Evolutionary conservation across 2,113 vertebrate genomes (phyloP), one percentile per base, ranked within the genome.

Genomic region (Neolamprologus hecqui): DNA sequence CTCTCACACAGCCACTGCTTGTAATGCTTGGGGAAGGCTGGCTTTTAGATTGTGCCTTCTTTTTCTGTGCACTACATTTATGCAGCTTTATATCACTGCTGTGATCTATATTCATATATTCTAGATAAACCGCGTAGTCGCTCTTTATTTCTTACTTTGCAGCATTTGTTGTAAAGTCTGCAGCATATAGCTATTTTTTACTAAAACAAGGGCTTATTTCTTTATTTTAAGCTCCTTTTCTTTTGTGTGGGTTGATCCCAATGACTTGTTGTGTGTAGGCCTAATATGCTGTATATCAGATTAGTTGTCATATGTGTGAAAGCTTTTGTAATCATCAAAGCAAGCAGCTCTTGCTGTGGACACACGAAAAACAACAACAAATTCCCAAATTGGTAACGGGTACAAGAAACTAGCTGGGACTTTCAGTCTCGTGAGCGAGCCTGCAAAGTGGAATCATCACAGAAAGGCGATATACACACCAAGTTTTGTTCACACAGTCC

Each of bases 401-500:
- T 31, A 31, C 7, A 28, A 31, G 23, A 77, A 26, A 15, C 5
- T 14, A 28, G 23, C 40, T 73, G 37, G 4, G 37, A 58, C 40
- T 79, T n/a, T 60, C 5, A 11, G 33, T 75, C 54, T 81, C 3
- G 4, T 13, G 31, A 33, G 51, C 2, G 6, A 53, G 82, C 40
- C 7, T 84, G 17, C 15, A 26, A 8, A 21, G 33, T 21, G n/a
- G 37, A 82, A 15, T 17, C 2, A 10, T 23, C 55, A 83, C 10
- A 91, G 17, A 57, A 42, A 60, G 23, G 8, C 45, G 23, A 40
- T 8, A 96, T 54, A 97, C 98, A 96, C 91, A 99, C 99, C 98
- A 99, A 93, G 96, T 99, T 99, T 95, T 99, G 98, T 82, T 99
- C 98, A 96, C 99, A 99, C 94, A 99, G 97, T 86, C 98, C 98